Percentiles rank a stretch among this genome's conserved stretches.
Conservation (phyloP, 2,113 vertebrate species). For the Benthochromis sp. region DNA sequence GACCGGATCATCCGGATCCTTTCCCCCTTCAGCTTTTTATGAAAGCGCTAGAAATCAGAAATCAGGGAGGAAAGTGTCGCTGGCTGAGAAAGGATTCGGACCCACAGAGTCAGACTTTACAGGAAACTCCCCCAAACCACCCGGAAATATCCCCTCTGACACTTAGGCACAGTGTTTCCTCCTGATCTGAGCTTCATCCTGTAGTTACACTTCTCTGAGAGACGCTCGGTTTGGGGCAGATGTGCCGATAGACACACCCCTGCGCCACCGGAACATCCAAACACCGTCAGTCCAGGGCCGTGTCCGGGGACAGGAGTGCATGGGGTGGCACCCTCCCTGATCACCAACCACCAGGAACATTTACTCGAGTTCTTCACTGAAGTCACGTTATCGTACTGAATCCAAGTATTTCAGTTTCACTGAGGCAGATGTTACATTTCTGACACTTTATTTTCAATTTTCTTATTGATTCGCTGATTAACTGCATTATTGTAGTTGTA, state of each 20-base stretch:
- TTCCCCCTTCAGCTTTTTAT: not conserved
- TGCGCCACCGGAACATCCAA: accelerated
- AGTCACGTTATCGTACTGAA: not conserved
- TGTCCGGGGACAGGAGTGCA: not conserved
- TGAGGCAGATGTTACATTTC: not conserved
- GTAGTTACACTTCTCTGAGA: not conserved
- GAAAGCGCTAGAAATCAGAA: not conserved
- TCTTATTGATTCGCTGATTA: accelerated
- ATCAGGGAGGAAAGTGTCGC: not conserved
- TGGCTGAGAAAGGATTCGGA: not conserved
- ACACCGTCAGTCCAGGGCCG: not conserved
- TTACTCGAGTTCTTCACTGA: not conserved
- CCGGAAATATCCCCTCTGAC: not conserved
- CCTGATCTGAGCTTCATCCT: not conserved
- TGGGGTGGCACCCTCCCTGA: not conserved
- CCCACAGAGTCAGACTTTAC: not conserved
- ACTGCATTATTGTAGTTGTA: not conserved
- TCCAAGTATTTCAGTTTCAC: not conserved
- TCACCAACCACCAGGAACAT: not conserved
- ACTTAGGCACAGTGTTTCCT: not conserved
- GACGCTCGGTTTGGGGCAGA: not conserved
- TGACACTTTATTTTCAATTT: accelerated
- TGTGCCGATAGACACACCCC: not conserved
- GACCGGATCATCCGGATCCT: not conserved
- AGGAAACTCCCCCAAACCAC: not conserved